Conservation (phyloP, 2,113 vertebrate genomes). For the Sialia sialis region DNA sequence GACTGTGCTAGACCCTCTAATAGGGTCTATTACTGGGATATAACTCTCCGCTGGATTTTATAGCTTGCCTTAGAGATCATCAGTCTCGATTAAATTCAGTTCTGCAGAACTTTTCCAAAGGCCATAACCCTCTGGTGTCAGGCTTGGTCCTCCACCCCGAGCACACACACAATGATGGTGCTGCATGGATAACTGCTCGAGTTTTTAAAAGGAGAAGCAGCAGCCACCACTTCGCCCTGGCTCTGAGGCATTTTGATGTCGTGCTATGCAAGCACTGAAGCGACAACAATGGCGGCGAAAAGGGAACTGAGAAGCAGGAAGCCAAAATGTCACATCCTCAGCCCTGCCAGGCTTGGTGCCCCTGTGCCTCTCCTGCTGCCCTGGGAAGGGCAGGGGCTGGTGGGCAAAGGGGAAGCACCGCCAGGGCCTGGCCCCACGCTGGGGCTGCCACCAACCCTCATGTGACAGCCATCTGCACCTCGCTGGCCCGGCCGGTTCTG, state of each 20-base stretch:
- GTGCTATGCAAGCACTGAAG: conserved; percentile 63
- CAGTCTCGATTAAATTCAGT: conserved; percentile 14
- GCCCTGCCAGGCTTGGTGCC: not conserved
- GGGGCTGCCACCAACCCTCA: not conserved
- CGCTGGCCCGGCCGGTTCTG: not conserved
- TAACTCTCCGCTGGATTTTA: conserved; percentile 4
- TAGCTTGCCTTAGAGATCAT: not conserved
- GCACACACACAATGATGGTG: not conserved
- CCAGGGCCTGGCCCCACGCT: rapidly evolving
- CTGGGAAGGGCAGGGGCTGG: not conserved
- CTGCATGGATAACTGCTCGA: not conserved
- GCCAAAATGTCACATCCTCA: conserved; percentile 44
- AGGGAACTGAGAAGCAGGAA: conserved; percentile 54
- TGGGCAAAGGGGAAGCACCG: rapidly evolving
- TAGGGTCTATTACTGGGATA: conserved; percentile 7
- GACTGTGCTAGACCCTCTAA: not conserved
- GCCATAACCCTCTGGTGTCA: not conserved
- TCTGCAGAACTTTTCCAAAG: conserved; percentile 1
- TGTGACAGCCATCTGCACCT: conserved; percentile 58
- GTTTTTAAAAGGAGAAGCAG: not conserved
- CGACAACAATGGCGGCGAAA: conserved; percentile 25
- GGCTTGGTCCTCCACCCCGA: not conserved
- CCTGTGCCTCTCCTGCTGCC: not conserved
- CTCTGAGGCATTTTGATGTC: conserved; percentile 35
- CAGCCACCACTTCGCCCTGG: not conserved